Base-by-base conservation (phyloP, 2,797 vertebrate genomes). In the Graptemys geographica region DNA sequence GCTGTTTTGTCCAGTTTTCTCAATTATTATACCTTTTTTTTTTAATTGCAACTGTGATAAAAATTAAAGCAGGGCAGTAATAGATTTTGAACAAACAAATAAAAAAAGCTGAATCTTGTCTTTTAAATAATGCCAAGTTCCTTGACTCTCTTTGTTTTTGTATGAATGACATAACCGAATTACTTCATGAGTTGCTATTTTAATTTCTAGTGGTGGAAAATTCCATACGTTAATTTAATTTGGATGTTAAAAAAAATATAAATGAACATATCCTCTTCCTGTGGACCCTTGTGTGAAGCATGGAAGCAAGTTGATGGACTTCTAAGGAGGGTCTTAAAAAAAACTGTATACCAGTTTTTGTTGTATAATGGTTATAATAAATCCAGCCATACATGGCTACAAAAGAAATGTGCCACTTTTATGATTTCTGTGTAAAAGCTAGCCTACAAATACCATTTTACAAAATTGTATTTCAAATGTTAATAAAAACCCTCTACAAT, bases 201-300 rank as follows among this genome's bases (percentile, higher is more conserved):
- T 91, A 96, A 96, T 97, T 98, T 96, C 96, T 96, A 89, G 89
- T 96, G 95, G 97, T 96, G 97, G 97, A 98, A 98, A 98, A 98
- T 98, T 97, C 97, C 97, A 88, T 96, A 95, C 95, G 96, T 97
- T 98, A 96, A 98, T 98, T 97, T 95, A 96, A 97, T 93, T 97
- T 96, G 96, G 97, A 98, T 96, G 96, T 95, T 41, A 28, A 81
- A 96, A 96, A 93, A 94, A 89, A 94, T 88, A 96, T 86, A 95
- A 89, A 95, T 41, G 84, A 97, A 96, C 95, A 87, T 53, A 81
- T 37, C 87, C 90, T 90, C 95, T 97, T 97, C 96, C 96, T 95
- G 92, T 92, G 95, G 92, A 89, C 94, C 89, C 91, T 94, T 91
- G 44, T 53, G 90, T 91, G 94, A 93, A 95, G 65, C 65, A 21